Conservation (phyloP, 2,888 invertebrate genomes). For the Leucophenga montana region DNA sequence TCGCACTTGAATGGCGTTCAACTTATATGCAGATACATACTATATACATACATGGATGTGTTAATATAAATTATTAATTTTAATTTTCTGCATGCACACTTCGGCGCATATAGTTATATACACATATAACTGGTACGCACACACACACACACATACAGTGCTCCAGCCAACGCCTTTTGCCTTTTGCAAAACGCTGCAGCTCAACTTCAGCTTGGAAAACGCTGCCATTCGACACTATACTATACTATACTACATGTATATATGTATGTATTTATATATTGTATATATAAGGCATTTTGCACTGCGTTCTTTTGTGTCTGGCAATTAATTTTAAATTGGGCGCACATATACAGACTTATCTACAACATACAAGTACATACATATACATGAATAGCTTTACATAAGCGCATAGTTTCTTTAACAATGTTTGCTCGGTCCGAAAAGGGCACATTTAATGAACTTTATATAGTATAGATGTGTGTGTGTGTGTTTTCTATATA, state of each 20-base stretch:
- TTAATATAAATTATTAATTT: conserved; percentile 70
- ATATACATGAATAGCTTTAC: no score
- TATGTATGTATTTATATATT: no score
- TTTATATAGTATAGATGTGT: no score
- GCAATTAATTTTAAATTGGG: conserved; percentile 71
- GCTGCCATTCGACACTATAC: no score
- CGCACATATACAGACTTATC: conserved; percentile 44
- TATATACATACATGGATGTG: conserved; percentile 41
- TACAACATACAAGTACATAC: conserved; percentile 39
- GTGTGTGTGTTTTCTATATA: no score
- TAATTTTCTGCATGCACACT: conserved; percentile 70
- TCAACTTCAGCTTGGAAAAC: neutral
- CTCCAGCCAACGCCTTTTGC: conserved; percentile 2
- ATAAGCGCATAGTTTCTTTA: neutral
- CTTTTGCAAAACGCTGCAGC: neutral
- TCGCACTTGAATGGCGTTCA: conserved; percentile 24
- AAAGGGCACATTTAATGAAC: neutral
- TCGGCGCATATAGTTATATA: conserved; percentile 55
- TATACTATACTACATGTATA: no score
- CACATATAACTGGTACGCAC: no score
- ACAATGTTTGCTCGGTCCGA: neutral
- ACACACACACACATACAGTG: conserved; percentile 32
- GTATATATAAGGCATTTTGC: neutral
- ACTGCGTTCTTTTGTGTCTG: conserved; percentile 64
- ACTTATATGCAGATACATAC: conserved; percentile 12